Conservation (phyloP, 1,140 invertebrate genomes). For the Lasioglossum albipes region DNA sequence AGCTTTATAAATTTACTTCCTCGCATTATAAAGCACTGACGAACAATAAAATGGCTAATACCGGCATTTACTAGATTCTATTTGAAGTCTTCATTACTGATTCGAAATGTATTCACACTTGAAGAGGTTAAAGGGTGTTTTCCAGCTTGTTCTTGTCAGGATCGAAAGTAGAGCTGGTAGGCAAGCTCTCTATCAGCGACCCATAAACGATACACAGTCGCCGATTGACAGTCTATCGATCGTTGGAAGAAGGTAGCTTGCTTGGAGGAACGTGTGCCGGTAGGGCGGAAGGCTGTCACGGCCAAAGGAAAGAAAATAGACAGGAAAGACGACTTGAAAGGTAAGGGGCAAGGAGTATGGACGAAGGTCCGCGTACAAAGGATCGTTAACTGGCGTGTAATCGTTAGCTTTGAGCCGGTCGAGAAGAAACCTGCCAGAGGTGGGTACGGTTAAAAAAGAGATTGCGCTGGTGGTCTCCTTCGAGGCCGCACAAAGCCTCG, state of each 20-base stretch:
- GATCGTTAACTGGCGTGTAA: conserved; percentile 68
- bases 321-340: conserved; percentile 27
- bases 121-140: background rate
- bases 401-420: conserved; percentile 65
- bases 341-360: conserved; percentile 29
- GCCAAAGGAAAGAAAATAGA: conserved; percentile 39
- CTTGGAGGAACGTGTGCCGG: background rate
- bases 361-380: conserved; percentile 40
- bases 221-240: conserved; percentile 29
- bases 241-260: background rate
- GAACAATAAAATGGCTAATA: too few species aligned
- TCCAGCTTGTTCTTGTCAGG: background rate
- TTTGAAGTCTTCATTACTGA: too few species aligned
- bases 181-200: background rate
- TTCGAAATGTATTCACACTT: too few species aligned
- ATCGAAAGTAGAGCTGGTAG: background rate
- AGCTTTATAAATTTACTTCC: too few species aligned
- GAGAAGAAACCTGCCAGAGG: conserved; percentile 40
- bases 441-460: conserved; percentile 34
- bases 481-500: conserved; percentile 37
- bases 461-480: conserved; percentile 35
- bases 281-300: background rate
- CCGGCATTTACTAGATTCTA: too few species aligned
- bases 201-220: background rate
- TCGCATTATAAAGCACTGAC: too few species aligned